Base-by-base conservation (phyloP, 2,113 vertebrate genomes). In the Australoheros scitulus region DNA sequence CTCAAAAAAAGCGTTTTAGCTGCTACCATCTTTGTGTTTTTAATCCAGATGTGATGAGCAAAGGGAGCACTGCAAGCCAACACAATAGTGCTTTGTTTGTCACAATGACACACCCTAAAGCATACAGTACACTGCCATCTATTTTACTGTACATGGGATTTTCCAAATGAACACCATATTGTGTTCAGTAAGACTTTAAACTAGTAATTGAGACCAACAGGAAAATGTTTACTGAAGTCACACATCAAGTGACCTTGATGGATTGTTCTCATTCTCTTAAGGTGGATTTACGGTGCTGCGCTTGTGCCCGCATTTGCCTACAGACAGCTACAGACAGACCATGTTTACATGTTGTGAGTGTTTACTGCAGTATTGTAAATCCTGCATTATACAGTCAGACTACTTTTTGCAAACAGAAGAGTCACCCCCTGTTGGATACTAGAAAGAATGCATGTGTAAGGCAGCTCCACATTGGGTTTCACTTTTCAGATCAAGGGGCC, bases 1-100 rank as follows among this genome's bases (percentile, higher is more conserved):
- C 11, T 36, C 9, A 29, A 63, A 63, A 63, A 36, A 11, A 63
- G 32, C 1, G 10, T 63, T 29, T 70, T 1, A 50, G 20, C 55
- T 5, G 4, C 55, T 10, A 15, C 9, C 41, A 20, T 70, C 38
- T 68, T 47, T 17, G 41, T 18, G 22, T 70, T 10, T 50, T 29
- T 18, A 2, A 7, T 20, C 26, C 64, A 11, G 22, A 29, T 1
- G 9, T 50, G 41, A 0, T 2, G 2, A 29, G 9, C 15, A 18
- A 50, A 26, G 10, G 64, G 5, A 50, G 41, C 15, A 24, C 9
- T 70, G 41, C 41, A 6, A 14, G 9, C 22, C 18, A 0, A 47
- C 18, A 11, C 15, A 70, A 24, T 43, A 18, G 15, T 1, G 24
- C 14, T 5, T 26, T 7, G 1, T 6, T 14, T 11, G 5, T 10